Evolutionary conservation across 2,113 vertebrate genomes (phyloP).

Genomic region (Colaptes auratus): DNA sequence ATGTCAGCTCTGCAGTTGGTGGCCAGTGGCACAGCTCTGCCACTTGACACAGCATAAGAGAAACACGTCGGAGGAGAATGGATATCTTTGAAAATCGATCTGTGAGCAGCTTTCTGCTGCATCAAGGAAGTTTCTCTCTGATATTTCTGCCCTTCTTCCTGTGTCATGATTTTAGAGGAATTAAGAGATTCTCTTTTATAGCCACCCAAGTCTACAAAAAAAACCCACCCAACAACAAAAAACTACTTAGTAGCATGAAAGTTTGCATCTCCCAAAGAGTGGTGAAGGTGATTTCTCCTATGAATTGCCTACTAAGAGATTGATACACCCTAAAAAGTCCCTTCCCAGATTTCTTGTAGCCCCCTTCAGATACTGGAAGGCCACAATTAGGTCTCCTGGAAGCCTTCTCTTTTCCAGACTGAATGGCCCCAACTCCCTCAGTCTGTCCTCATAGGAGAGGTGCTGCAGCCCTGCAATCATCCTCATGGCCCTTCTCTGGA

Average conservation of each 20-base stretch:
- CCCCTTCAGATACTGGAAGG: no score
- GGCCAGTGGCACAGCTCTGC: neutral
- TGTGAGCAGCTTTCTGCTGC: neutral
- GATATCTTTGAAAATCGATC: neutral
- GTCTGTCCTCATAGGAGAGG: no score
- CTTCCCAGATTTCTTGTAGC: no score
- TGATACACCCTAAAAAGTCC: neutral
- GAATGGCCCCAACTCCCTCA: no score
- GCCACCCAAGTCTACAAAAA: neutral
- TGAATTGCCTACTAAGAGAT: neutral
- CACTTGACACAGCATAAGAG: neutral
- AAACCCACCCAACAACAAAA: neutral
- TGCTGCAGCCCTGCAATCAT: no score
- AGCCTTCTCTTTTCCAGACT: no score
- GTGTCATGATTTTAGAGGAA: neutral
- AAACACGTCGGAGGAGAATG: neutral
- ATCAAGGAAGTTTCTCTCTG: neutral
- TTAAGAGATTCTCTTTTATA: neutral
- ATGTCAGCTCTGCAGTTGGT: neutral
- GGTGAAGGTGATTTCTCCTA: neutral
- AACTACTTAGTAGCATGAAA: neutral
- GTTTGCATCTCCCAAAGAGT: neutral
- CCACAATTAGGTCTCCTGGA: no score
- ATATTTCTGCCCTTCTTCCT: neutral
- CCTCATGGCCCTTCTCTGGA: no score